Conservation (phyloP, 2,888 invertebrate species). For the Anthrax anthrax region DNA sequence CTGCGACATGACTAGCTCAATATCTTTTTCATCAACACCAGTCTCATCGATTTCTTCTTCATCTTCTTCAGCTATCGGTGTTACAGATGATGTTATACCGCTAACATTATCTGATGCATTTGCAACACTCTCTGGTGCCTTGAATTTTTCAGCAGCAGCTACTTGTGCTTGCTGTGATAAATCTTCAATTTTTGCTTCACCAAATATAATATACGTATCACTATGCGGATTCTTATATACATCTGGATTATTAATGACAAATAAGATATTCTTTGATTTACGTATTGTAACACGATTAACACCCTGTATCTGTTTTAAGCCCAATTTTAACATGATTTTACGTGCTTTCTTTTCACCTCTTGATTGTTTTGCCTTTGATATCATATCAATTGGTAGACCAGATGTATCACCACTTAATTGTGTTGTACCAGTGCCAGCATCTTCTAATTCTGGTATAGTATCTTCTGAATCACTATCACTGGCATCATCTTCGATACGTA, state of each 20-base stretch:
- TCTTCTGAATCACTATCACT: slow-evolving; percentile 79
- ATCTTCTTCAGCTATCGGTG: slow-evolving; percentile 80
- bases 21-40: slow-evolving; percentile 95
- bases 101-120: slow-evolving; percentile 47
- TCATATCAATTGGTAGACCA: slow-evolving; percentile 60
- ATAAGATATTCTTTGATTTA: slow-evolving; percentile 97
- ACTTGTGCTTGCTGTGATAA: slow-evolving; percentile 91
- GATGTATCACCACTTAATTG: slow-evolving; percentile 50
- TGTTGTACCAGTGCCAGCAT: slow-evolving; percentile 47
- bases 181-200: slow-evolving; percentile 99
- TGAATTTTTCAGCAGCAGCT: slow-evolving; percentile 97
- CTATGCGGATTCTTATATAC: slow-evolving; percentile 97
- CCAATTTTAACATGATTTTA: slow-evolving; percentile 96
- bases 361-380: slow-evolving; percentile 93
- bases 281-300: slow-evolving; percentile 95
- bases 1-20: slow-evolving; percentile 95
- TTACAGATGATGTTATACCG: slow-evolving; percentile 53
- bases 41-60: slow-evolving; percentile 90
- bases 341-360: slow-evolving; percentile 98
- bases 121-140: slow-evolving; percentile 71
- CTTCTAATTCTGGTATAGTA: slow-evolving; percentile 80
- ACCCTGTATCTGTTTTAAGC: slow-evolving; percentile 81
- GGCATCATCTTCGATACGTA: slow-evolving; percentile 60
- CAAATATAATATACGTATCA: slow-evolving; percentile 98
- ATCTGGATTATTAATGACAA: slow-evolving; percentile 98